A percentile compares a stretch with the other conserved stretches of the same genome.
These are phyloP conservation scores for Tipula lateralis DNA, from an alignment of 2,888 invertebrate species.

Conservation along the genomic window DNA sequence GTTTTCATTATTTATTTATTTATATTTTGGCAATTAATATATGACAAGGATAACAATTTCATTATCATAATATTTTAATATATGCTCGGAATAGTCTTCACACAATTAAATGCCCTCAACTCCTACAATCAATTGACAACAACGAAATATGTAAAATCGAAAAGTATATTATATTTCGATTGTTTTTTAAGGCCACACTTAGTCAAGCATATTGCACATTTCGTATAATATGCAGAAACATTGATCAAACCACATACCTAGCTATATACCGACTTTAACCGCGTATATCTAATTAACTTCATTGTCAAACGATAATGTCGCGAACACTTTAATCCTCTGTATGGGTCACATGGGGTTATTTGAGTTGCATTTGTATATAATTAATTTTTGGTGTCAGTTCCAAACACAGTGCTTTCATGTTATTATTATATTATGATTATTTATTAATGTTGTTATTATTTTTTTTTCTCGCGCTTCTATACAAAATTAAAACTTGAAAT, in stretches of 20 bases:
- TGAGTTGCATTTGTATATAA: neutral
- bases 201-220: neutral
- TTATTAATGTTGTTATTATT: neutral
- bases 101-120: neutral
- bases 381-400: neutral
- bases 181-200: neutral
- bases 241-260: neutral
- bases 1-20: neutral
- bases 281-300: neutral
- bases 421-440: neutral
- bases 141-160: neutral
- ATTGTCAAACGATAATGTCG: neutral
- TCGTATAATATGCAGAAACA: neutral
- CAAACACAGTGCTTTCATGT: neutral
- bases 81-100: neutral
- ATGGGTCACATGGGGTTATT: neutral
- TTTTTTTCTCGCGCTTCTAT: neutral
- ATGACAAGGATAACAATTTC: slow-evolving; percentile 1
- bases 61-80: neutral
- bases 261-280: neutral
- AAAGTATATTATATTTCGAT: neutral
- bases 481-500: neutral
- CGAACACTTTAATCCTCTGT: neutral
- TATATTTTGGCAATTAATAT: neutral
- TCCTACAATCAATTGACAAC: neutral